phyloP scores from a whole-genome alignment of 2,797 vertebrate genomes.

The Phrynocephalus forsythii region DNA sequence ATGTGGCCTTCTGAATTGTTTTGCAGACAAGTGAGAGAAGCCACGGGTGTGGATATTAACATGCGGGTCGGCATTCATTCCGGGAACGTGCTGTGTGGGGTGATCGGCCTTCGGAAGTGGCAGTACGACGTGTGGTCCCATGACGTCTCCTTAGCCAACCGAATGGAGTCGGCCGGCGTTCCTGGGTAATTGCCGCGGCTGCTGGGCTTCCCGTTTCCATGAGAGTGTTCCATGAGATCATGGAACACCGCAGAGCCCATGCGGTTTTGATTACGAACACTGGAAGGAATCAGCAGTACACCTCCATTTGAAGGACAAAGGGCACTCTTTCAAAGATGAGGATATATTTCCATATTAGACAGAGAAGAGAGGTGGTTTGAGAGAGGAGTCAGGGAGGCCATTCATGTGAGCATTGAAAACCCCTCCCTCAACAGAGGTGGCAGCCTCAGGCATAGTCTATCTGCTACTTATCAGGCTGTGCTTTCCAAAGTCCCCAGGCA shows the following conservation, averaged over 20 bases:
- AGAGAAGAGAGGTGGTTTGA: too few relatives aligned
- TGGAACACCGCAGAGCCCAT: not conserved
- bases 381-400: too few relatives aligned
- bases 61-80: conserved; percentile 98
- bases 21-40: conserved; percentile 91
- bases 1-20: not conserved
- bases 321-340: too few relatives aligned
- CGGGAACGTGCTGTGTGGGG: conserved; percentile 94
- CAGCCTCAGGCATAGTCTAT: too few relatives aligned
- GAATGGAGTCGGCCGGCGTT: conserved; percentile 96
- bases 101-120: conserved; percentile 98
- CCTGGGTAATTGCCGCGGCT: conserved; percentile 85
- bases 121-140: conserved; percentile 99
- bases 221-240: not conserved
- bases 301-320: too few relatives aligned
- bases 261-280: not conserved
- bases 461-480: too few relatives aligned
- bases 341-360: too few relatives aligned
- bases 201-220: fast-evolving
- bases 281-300: too few relatives aligned
- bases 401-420: too few relatives aligned
- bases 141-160: conserved; percentile 95
- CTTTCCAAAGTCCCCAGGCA: too few relatives aligned
- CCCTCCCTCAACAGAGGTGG: too few relatives aligned
- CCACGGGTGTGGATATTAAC: conserved; percentile 96